Evolutionary conservation across 2,113 vertebrate species (phyloP).

Genomic region (Todiramphus chloris): DNA sequence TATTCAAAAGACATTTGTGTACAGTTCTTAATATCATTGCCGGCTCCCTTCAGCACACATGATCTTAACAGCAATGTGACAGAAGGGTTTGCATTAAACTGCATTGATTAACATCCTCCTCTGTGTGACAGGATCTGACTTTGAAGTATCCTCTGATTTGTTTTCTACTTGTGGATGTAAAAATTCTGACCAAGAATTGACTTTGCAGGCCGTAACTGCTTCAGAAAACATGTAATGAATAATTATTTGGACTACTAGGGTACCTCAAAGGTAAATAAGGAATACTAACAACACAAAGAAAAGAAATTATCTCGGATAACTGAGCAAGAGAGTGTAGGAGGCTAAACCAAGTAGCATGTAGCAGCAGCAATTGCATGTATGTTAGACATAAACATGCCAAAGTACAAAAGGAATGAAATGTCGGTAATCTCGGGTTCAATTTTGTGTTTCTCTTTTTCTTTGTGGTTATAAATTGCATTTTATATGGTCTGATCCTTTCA

Average conservation of each 20-base stretch:
- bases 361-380: background rate
- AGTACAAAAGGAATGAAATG: background rate
- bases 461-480: background rate
- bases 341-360: background rate
- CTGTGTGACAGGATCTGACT: background rate
- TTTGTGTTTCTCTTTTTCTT: background rate
- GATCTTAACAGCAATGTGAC: background rate
- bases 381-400: background rate
- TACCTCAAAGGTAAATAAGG: background rate
- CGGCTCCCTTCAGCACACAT: background rate
- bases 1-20: background rate
- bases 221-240: background rate
- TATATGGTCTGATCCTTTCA: background rate
- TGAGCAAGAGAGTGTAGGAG: background rate
- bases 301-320: background rate
- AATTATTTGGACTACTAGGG: background rate
- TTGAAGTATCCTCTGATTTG: background rate
- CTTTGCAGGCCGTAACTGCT: background rate
- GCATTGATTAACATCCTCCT: background rate
- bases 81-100: background rate
- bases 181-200: slow-evolving; percentile 8
- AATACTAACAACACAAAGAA: background rate
- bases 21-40: background rate
- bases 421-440: background rate
- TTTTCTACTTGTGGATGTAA: background rate